Evolutionary conservation across 23 tunicate species (phyloP).

Genomic region (Phallusia fumigata): DNA sequence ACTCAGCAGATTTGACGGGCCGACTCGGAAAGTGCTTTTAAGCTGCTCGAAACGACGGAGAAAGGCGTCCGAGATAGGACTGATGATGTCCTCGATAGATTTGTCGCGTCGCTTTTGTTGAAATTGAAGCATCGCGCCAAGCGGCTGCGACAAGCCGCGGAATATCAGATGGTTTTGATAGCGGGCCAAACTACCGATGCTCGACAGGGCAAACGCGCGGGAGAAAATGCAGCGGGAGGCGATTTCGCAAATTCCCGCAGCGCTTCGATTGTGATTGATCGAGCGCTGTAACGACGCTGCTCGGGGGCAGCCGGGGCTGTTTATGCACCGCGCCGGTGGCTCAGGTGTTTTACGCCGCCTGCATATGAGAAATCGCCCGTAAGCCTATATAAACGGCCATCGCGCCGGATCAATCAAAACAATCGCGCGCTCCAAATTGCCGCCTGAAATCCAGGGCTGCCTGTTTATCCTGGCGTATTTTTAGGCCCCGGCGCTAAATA

Average conservation of each 20-base stretch:
- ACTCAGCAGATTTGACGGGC: slow-evolving; percentile 3
- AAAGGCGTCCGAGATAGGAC: neutral
- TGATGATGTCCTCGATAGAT: neutral
- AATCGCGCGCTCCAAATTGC: neutral
- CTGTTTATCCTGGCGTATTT: neutral
- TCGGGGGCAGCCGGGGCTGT: too few relatives aligned
- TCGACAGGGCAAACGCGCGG: neutral
- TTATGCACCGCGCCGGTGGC: too few relatives aligned
- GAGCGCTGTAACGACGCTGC: neutral
- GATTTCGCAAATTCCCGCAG: neutral
- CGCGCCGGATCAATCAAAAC: neutral
- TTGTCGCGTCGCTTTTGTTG: neutral
- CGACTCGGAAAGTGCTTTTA: neutral
- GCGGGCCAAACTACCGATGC: neutral
- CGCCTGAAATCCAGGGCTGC: neutral
- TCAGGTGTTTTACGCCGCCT: neutral
- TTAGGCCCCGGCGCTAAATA: slow-evolving; percentile 1
- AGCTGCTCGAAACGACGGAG: neutral
- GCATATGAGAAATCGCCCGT: neutral
- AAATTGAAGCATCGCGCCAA: neutral
- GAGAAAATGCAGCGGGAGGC: neutral
- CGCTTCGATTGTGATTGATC: neutral
- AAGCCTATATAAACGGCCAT: neutral
- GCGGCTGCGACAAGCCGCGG: neutral
- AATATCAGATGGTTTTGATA: slow-evolving; percentile 11